Conservation (phyloP, 2,888 invertebrate species). For the Andrena bucephala region DNA sequence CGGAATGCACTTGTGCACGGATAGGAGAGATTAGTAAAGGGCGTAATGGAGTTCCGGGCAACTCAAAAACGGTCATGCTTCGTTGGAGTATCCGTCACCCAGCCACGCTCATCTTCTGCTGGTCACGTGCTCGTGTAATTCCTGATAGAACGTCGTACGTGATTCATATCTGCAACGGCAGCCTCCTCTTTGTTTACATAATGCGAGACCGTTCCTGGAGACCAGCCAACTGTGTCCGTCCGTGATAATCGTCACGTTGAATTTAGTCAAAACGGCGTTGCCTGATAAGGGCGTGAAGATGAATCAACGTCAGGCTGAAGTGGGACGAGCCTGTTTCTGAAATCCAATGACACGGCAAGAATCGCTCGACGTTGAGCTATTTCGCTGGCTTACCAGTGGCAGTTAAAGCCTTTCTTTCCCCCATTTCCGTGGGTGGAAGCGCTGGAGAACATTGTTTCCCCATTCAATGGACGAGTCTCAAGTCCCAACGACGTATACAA, state of each 20-base stretch:
- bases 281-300: slow-evolving; percentile 60
- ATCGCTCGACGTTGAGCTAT: slow-evolving; percentile 12
- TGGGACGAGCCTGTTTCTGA: slow-evolving; percentile 28
- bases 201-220: slow-evolving; percentile 59
- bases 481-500: too few relatives aligned
- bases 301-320: slow-evolving; percentile 51
- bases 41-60: slow-evolving; percentile 74
- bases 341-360: slow-evolving; percentile 28
- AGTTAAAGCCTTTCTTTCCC: slow-evolving; percentile 13
- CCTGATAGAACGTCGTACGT: slow-evolving; percentile 65
- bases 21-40: slow-evolving; percentile 78
- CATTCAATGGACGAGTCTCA: too few relatives aligned
- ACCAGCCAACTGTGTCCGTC: slow-evolving; percentile 63
- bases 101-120: slow-evolving; percentile 45
- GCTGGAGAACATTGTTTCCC: too few relatives aligned
- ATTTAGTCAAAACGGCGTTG: slow-evolving; percentile 58
- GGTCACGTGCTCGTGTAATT: slow-evolving; percentile 66
- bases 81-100: slow-evolving; percentile 71
- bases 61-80: slow-evolving; percentile 80
- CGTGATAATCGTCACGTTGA: slow-evolving; percentile 65
- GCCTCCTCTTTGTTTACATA: slow-evolving; percentile 69
- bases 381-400: background rate
- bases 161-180: slow-evolving; percentile 61
- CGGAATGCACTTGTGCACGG: slow-evolving; percentile 78
- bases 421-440: background rate